These are phyloP conservation scores for Ramphastos sulfuratus DNA, from an alignment of 2,113 vertebrate species.

Conservation along the genomic window DNA sequence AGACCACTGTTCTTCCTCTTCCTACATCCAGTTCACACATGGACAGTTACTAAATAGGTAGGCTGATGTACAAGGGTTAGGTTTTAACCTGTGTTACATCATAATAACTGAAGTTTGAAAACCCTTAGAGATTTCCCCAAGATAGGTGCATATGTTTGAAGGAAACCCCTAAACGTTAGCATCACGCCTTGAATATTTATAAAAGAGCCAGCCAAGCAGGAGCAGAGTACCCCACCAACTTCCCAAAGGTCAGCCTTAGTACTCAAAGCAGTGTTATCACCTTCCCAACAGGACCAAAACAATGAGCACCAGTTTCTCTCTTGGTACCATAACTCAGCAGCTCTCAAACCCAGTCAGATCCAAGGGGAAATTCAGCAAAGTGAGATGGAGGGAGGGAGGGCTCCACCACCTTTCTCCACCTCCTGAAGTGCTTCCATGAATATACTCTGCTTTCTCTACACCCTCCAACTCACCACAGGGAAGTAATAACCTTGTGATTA, in stretches of 20 bases:
- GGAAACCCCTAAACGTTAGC: rapidly evolving
- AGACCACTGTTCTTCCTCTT: neutral
- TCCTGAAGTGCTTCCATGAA: neutral
- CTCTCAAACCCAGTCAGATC: neutral
- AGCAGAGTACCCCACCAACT: neutral
- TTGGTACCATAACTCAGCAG: neutral
- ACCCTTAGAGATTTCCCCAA: too few relatives aligned
- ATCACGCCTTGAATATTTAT: neutral
- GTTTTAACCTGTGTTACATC: too few relatives aligned
- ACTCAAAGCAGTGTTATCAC: neutral
- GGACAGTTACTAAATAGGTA: neutral
- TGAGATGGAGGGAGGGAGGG: neutral
- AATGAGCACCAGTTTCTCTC: neutral
- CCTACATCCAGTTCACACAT: rapidly evolving
- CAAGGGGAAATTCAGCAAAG: neutral
- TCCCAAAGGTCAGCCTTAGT: neutral
- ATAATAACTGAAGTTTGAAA: too few relatives aligned
- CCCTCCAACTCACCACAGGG: neutral
- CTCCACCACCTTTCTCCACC: neutral
- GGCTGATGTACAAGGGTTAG: neutral
- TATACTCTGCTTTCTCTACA: neutral
- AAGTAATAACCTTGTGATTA: neutral
- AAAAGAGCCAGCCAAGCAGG: neutral
- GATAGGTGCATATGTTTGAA: neutral
- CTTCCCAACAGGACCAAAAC: neutral